Percentiles rank a stretch among this genome's conserved stretches.
Conservation (phyloP, 2,888 invertebrate species). For the Lysandra coridon region DNA sequence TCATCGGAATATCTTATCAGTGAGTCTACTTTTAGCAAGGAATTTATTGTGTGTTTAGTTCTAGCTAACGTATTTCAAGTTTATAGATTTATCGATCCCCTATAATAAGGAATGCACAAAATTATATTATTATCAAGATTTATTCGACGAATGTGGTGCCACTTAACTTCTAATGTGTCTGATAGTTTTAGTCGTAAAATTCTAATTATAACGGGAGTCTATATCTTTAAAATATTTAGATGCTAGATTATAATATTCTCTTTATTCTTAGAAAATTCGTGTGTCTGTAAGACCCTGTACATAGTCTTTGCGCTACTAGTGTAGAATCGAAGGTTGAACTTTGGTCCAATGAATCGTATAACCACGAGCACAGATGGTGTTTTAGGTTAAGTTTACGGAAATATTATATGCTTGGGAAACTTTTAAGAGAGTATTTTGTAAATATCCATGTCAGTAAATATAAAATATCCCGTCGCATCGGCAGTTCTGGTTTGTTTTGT, state of each 20-base stretch:
- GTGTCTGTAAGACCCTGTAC: constrained; percentile 42
- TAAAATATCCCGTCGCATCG: constrained; percentile 6
- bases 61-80: constrained; percentile 45
- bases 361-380: constrained; percentile 70
- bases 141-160: constrained; percentile 66
- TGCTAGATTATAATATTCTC: constrained; percentile 28
- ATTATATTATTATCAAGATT: constrained; percentile 48
- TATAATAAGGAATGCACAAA: constrained; percentile 71
- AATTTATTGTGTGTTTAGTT: constrained; percentile 49
- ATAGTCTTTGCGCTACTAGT: constrained; percentile 46
- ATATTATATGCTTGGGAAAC: constrained; percentile 11
- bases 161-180: constrained; percentile 58
- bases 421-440: constrained; percentile 24
- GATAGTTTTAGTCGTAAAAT: constrained; percentile 21
- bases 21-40: constrained; percentile 49
- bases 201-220: not conserved
- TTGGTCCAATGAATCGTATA: constrained; percentile 78
- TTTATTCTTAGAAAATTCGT: constrained; percentile 43
- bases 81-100: constrained; percentile 47
- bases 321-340: constrained; percentile 76
- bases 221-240: constrained; percentile 25
- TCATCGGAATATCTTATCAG: constrained; percentile 54
- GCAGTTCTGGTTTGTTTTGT: constrained; percentile 28
- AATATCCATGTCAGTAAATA: not conserved
- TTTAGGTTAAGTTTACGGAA: constrained; percentile 48